phyloP scores from a whole-genome alignment of 2,113 vertebrate species.

The Romanogobio albipinnatus region DNA sequence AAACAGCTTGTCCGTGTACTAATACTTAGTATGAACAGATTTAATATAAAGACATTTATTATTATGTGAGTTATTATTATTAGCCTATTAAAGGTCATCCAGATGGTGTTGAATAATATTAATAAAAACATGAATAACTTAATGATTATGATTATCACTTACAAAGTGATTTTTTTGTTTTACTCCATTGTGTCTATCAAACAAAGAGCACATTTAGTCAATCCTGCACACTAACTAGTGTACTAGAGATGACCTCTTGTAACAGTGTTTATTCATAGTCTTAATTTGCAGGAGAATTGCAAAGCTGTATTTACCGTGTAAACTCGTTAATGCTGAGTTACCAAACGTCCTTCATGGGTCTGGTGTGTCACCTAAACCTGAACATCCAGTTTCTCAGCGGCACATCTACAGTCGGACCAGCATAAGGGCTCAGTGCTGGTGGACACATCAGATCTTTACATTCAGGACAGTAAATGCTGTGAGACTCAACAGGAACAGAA shows the following conservation, averaged over 20 bases:
- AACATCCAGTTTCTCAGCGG: conserved; percentile 64
- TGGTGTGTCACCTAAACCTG: conserved; percentile 63
- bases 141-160: background rate
- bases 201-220: background rate
- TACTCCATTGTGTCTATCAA: background rate
- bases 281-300: background rate
- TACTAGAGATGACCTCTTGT: background rate
- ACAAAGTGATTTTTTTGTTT: background rate
- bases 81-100: background rate
- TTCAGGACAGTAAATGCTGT: conserved; percentile 39
- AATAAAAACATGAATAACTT: background rate
- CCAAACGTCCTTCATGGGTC: conserved; percentile 57
- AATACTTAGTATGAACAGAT: background rate
- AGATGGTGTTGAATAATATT: background rate
- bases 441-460: conserved; percentile 22
- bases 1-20: background rate
- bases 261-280: background rate
- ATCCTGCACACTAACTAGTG: background rate
- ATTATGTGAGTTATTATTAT: background rate
- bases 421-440: conserved; percentile 30
- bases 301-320: conserved; percentile 64
- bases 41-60: background rate
- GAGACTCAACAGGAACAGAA: conserved; percentile 42
- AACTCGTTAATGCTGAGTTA: conserved; percentile 52
- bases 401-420: background rate